Evolutionary conservation across 2,888 invertebrate species (phyloP).

Genomic region (Galerucella pusilla): DNA sequence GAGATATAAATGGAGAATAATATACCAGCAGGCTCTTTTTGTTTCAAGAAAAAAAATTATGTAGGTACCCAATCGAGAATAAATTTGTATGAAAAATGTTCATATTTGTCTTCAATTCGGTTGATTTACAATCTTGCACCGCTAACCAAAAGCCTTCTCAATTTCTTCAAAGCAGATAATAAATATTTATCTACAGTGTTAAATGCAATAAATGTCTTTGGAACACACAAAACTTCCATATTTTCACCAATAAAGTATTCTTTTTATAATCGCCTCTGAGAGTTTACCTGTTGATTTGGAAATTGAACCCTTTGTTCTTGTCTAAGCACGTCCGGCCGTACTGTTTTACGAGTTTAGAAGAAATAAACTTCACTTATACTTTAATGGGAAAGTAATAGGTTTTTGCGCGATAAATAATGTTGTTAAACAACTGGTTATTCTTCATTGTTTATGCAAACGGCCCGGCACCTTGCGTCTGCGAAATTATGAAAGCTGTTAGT

Average conservation of each 20-base stretch:
- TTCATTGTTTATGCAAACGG: constrained; percentile 4
- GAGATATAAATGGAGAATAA: constrained; percentile 13
- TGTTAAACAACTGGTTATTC: neutral
- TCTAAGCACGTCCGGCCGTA: neutral
- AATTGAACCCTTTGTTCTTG: neutral
- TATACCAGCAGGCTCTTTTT: neutral
- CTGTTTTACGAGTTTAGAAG: constrained; percentile 3
- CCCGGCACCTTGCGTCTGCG: constrained; percentile 3
- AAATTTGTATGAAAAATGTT: too few species aligned
- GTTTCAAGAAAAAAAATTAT: neutral
- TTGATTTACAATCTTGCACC: too few species aligned
- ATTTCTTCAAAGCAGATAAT: too few species aligned
- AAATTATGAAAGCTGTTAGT: constrained; percentile 8
- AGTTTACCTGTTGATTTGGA: neutral
- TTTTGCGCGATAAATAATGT: constrained; percentile 11
- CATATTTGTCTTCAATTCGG: too few species aligned
- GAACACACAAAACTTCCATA: too few species aligned
- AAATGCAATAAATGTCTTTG: too few species aligned
- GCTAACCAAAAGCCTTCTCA: too few species aligned
- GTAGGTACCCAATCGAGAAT: too few species aligned
- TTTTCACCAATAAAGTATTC: too few species aligned
- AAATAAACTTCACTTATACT: constrained; percentile 8
- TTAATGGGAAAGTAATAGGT: constrained; percentile 18
- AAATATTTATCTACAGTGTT: too few species aligned
- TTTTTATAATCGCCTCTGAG: too few species aligned